A percentile compares a stretch with the other conserved stretches of the same genome.
phyloP scores from a whole-genome alignment of 2,888 invertebrate species.

The Calephelis perditalis region DNA sequence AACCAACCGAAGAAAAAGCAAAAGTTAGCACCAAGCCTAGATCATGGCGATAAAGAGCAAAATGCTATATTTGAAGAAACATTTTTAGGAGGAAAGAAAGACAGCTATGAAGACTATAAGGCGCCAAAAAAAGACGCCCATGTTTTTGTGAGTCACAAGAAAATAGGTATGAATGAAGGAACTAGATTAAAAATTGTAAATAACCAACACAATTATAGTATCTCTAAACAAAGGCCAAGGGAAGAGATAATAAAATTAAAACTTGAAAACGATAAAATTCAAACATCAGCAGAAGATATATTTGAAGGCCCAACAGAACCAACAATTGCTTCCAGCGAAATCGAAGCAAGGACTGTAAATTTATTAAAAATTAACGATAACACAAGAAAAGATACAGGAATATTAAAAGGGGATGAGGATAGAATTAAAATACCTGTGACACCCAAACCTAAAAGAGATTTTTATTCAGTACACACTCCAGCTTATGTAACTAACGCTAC shows the following conservation, averaged over 20 bases:
- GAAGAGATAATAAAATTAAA: constrained; percentile 9
- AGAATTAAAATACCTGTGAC: constrained; percentile 31
- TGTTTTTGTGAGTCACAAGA: constrained; percentile 30
- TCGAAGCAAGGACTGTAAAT: constrained; percentile 40
- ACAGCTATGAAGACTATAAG: constrained; percentile 55
- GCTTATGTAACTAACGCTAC: constrained; percentile 46
- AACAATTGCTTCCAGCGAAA: constrained; percentile 24
- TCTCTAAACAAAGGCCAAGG: not conserved
- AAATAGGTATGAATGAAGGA: constrained; percentile 12
- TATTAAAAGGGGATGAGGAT: not conserved
- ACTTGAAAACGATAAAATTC: constrained; percentile 8
- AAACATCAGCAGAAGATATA: constrained; percentile 12
- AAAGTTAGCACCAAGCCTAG: not conserved
- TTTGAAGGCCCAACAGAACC: constrained; percentile 17
- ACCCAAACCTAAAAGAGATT: constrained; percentile 41
- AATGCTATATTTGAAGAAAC: not conserved
- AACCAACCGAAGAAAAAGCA: not conserved
- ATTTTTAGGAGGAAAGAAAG: constrained; percentile 29
- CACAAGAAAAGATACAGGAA: constrained; percentile 1
- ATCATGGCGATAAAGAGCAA: not conserved
- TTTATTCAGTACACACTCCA: constrained; percentile 43
- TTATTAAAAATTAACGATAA: constrained; percentile 33
- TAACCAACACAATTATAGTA: not conserved
- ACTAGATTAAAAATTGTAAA: constrained; percentile 27
- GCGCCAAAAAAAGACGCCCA: constrained; percentile 39